phyloP scores from a whole-genome alignment of 1,140 invertebrate species.

The Idris sp. region DNA sequence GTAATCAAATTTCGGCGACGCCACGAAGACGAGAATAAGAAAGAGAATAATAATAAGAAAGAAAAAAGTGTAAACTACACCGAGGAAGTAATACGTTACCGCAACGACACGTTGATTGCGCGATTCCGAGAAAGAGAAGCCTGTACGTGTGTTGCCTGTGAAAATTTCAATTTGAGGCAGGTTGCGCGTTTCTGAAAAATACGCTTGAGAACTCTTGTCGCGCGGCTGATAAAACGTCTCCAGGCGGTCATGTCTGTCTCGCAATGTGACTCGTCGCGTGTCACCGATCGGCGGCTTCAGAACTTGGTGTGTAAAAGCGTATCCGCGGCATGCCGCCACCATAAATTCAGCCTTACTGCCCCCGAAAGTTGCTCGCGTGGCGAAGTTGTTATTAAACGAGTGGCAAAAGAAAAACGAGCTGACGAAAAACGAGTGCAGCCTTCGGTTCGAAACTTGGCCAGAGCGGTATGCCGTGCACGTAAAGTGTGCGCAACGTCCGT shows the following conservation, averaged over 20 bases:
- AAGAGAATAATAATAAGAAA: not conserved
- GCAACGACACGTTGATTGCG: slow-evolving; percentile 60
- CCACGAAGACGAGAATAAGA: slow-evolving; percentile 9
- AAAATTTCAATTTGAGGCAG: slow-evolving; percentile 57
- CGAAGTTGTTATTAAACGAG: slow-evolving; percentile 68
- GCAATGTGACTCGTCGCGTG: slow-evolving; percentile 51
- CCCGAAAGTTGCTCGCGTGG: slow-evolving; percentile 43
- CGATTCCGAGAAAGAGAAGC: slow-evolving; percentile 42
- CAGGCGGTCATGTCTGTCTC: slow-evolving; percentile 53
- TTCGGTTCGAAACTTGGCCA: slow-evolving; percentile 64
- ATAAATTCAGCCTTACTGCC: slow-evolving; percentile 67
- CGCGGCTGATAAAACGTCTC: slow-evolving; percentile 65
- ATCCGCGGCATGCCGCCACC: slow-evolving; percentile 51
- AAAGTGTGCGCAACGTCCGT: slow-evolving; percentile 62
- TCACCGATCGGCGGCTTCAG: slow-evolving; percentile 54
- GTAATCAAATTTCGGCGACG: slow-evolving; percentile 26
- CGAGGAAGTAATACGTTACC: slow-evolving; percentile 32
- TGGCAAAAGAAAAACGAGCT: slow-evolving; percentile 65
- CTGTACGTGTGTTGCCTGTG: slow-evolving; percentile 38
- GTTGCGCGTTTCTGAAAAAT: slow-evolving; percentile 17
- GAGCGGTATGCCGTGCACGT: slow-evolving; percentile 74
- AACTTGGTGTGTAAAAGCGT: slow-evolving; percentile 37
- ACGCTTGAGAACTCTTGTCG: slow-evolving; percentile 42
- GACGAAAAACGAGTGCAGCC: slow-evolving; percentile 2
- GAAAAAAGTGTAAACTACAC: no score